Conservation (phyloP, 2,797 vertebrate species). For the Karalla daura region DNA sequence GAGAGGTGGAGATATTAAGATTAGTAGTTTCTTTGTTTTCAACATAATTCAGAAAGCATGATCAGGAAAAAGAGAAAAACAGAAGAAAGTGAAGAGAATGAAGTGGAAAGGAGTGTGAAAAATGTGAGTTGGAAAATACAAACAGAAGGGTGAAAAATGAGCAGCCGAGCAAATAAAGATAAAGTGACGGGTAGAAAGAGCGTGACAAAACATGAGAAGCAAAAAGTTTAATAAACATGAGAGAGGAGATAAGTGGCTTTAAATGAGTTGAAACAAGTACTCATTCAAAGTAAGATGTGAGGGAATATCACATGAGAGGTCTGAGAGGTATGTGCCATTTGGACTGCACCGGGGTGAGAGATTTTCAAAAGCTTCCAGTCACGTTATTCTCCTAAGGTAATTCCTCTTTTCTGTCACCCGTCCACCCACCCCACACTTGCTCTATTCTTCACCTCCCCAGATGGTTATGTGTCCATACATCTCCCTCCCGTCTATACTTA, state of each 20-base stretch:
- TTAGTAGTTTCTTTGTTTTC: too few species aligned
- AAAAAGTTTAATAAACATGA: conserved; percentile 33
- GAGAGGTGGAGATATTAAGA: neutral
- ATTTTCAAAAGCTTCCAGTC: neutral
- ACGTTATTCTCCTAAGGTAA: neutral
- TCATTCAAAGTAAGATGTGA: neutral
- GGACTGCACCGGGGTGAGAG: neutral
- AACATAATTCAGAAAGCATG: too few species aligned
- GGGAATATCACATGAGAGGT: conserved; percentile 6
- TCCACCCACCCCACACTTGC: neutral
- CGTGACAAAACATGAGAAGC: too few species aligned
- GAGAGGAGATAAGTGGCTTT: conserved; percentile 36
- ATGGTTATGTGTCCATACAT: conserved; percentile 8
- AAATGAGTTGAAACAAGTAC: conserved; percentile 49
- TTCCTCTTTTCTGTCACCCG: neutral
- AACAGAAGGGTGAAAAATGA: conserved; percentile 13
- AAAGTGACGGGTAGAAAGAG: conserved; percentile 10
- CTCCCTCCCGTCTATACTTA: neutral
- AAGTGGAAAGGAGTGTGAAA: neutral
- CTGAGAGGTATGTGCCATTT: neutral
- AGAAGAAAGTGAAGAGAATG: neutral
- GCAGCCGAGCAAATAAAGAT: neutral
- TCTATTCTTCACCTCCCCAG: neutral
- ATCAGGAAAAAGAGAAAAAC: neutral
- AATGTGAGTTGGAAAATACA: neutral